phyloP scores from a whole-genome alignment of 2,888 invertebrate species.

The Melinopterus prodromus region DNA sequence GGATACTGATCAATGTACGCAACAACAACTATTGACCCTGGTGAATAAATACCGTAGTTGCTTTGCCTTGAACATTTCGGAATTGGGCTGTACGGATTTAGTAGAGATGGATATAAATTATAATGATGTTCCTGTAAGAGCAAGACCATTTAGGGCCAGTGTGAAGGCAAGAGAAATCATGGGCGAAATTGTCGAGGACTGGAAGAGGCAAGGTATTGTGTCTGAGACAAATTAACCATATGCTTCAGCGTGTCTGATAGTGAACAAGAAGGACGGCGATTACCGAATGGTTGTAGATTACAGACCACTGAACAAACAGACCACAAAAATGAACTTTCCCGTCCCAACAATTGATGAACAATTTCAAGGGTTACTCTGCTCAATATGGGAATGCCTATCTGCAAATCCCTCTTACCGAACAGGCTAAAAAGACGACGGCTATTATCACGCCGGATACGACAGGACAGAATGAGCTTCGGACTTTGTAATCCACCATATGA shows the following conservation, averaged over 20 bases:
- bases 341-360: slow-evolving; percentile 41
- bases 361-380: slow-evolving; percentile 38
- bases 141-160: not conserved
- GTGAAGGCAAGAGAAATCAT: not conserved
- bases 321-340: slow-evolving; percentile 36
- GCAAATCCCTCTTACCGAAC: slow-evolving; percentile 27
- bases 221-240: not conserved
- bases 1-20: not conserved
- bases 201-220: slow-evolving; percentile 8
- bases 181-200: not conserved
- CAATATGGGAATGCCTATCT: slow-evolving; percentile 28
- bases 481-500: too few species aligned
- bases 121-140: not conserved
- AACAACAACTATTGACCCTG: not conserved
- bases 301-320: slow-evolving; percentile 34
- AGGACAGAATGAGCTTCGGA: too few species aligned
- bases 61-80: not conserved
- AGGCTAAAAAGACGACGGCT: slow-evolving; percentile 15
- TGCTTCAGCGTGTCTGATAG: not conserved
- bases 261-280: slow-evolving; percentile 33
- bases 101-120: not conserved
- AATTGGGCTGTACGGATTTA: slow-evolving; percentile 8
- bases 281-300: slow-evolving; percentile 40
- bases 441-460: too few species aligned
- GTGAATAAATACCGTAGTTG: not conserved